Base-by-base conservation (phyloP, 1,140 invertebrate species). In the Leptopilina boulardi region DNA sequence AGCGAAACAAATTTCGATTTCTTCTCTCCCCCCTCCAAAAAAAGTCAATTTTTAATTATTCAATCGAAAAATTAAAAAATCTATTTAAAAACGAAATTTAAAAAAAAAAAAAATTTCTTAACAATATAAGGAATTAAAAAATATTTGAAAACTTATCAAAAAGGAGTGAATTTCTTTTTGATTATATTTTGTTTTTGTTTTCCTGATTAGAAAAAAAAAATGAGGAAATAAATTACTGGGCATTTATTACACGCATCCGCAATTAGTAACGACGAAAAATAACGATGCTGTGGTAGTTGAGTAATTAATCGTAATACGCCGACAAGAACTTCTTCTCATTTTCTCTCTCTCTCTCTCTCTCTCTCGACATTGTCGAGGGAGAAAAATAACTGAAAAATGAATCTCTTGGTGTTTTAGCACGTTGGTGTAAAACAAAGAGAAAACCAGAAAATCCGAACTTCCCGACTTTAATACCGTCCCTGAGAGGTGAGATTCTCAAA, bases 201-300 rank as follows among this genome's bases (percentile, higher is more conserved):
- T 18, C 54, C 30, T 73, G 47, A 34, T 66, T 66, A 66, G 59
- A 66, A 66, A 23, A 66, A 15, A 6, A 38, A n/a, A n/a, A n/a
- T n/a, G 59, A 66, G 26, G 59, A 26, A n/a, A 66, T 30, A 59
- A 70, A 85, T 81, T 75, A 81, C 78, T 83, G 83, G 83, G 83
- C 83, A 85, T 85, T 84, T 84, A 80, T 85, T 76, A 83, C 56
- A 80, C 75, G 82, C 80, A 76, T 76, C 74, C 74, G 78, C 80
- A 78, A 73, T 83, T 78, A 78, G 70, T 59, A 71, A 30, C 30
- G 78, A 18, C 74, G 54, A 30, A 47, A 44, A 42, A 72, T 74
- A 77, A 66, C 38, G 18, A 74, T 38, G 54, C 13, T 42, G 47
- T 51, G 70, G 56, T 66, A 42, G 54, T 70, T 76, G 75, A 70